These are phyloP conservation scores for Botia kubotai DNA, from an alignment of 2,797 vertebrate genomes.

Conservation along the genomic window DNA sequence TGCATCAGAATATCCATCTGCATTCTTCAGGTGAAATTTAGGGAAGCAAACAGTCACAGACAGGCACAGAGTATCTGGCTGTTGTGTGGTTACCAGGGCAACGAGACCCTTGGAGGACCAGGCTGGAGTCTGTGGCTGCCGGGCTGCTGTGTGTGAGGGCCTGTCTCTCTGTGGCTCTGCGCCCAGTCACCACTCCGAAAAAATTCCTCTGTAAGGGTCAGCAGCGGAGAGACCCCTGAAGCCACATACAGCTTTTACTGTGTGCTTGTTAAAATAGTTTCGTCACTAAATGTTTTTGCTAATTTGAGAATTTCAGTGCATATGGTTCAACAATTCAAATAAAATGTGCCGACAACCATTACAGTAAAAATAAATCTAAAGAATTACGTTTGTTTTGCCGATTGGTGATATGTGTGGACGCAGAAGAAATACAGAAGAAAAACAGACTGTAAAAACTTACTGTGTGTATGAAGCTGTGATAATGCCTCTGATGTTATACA, in stretches of 20 bases:
- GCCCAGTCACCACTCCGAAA: slow-evolving; percentile 76
- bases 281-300: slow-evolving; percentile 35
- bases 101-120: slow-evolving; percentile 44
- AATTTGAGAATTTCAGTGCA: slow-evolving; percentile 4
- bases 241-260: slow-evolving; percentile 57
- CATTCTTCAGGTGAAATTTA: slow-evolving; percentile 15
- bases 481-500: slow-evolving; percentile 67
- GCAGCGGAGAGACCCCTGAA: slow-evolving; percentile 66
- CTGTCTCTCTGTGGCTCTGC: slow-evolving; percentile 70
- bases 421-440: slow-evolving; percentile 12
- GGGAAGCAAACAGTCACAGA: slow-evolving; percentile 21
- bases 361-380: slow-evolving; percentile 3
- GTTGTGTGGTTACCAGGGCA: slow-evolving; percentile 49
- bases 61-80: slow-evolving; percentile 20
- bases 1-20: background rate
- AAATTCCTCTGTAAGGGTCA: slow-evolving; percentile 74
- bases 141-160: slow-evolving; percentile 63
- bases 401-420: background rate
- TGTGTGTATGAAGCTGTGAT: slow-evolving; percentile 67
- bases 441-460: slow-evolving; percentile 54
- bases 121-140: slow-evolving; percentile 59
- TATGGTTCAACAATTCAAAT: slow-evolving; percentile 4
- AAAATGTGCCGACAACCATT: slow-evolving; percentile 3
- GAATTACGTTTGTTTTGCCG: slow-evolving; percentile 9
- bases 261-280: slow-evolving; percentile 33